These are phyloP conservation scores for Thaumetopoea pityocampa DNA, from an alignment of 1,140 invertebrate genomes.

Conservation along the genomic window DNA sequence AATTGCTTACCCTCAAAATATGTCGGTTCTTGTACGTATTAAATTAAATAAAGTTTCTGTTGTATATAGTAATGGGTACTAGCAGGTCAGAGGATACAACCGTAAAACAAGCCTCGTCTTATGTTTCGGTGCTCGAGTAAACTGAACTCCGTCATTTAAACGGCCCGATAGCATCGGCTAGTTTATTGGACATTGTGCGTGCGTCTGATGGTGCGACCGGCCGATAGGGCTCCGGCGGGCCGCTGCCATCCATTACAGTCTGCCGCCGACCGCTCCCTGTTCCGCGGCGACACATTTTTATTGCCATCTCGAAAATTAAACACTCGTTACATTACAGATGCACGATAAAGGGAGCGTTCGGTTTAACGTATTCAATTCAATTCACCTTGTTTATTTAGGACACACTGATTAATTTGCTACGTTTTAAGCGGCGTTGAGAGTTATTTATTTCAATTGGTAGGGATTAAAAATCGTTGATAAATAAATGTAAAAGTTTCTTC, in stretches of 20 bases:
- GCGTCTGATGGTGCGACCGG: conserved; percentile 48
- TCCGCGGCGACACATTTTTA: conserved; percentile 31
- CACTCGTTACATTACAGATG: conserved; percentile 39
- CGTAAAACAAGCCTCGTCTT: conserved; percentile 10
- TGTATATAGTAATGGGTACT: not conserved
- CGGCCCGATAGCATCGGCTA: conserved; percentile 58
- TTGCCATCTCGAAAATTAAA: conserved; percentile 49
- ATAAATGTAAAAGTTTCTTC: too few relatives aligned
- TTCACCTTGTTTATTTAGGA: conserved; percentile 29
- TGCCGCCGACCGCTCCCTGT: conserved; percentile 21
- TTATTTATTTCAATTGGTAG: too few relatives aligned
- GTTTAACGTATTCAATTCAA: conserved; percentile 34
- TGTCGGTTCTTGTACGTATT: not conserved
- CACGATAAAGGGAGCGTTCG: conserved; percentile 43
- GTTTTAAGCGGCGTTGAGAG: conserved; percentile 9
- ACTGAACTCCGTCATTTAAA: conserved; percentile 64
- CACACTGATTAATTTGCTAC: conserved; percentile 6
- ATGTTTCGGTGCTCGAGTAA: conserved; percentile 30
- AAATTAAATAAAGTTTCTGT: conserved; percentile 3
- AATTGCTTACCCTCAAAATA: too few relatives aligned
- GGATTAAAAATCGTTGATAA: too few relatives aligned
- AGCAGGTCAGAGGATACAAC: not conserved
- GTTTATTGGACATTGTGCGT: conserved; percentile 70
- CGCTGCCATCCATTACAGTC: conserved; percentile 55
- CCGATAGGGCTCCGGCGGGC: conserved; percentile 44